Evolutionary conservation across 2,888 invertebrate genomes (phyloP), one percentile per base, ranked within the genome.

Genomic region (Deilephila elpenor): DNA sequence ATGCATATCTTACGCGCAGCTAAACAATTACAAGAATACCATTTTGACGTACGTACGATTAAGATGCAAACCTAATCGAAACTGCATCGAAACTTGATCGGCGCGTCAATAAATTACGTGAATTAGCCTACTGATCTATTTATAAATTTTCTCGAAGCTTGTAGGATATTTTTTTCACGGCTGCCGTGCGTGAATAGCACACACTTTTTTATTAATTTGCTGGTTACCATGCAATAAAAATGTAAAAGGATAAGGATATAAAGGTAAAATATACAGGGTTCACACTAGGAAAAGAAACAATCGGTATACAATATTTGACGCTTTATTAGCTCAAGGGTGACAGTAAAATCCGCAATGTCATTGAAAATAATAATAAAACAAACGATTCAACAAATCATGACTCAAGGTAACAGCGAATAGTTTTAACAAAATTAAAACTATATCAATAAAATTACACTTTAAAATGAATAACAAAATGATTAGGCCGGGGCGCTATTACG

Each of bases 351-450:
- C 88, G 91, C 86, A 91, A 93, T 93, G 92, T 93, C 93, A 93
- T 93, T 92, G 89, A 86, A 92, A 92, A 92, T 91, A 89, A 93
- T 88, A 93, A 90, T 92, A 92, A 93, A 92, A 93, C 91, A 93
- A 94, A 93, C 92, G 89, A 92, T 92, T 93, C 83, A 94, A 94
- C 94, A 94, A 94, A 91, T 93, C 90, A 91, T 93, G 94, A 94
- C 94, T 93, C 91, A 92, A 91, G 93, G 93, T 94, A 94, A 94
- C 92, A 91, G 91, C 86, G 86, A 86, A 91, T 91, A 93, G 93
- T 93, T 93, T 93, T 90, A 93, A 93, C 91, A 91, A 88, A 87
- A 82, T 72, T 89, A 93, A 93, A 93, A 93, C 92, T 90, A 93
- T 90, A 92, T 86, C 79, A 86, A 90, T 93, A 92, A 90, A 91